Evolutionary conservation across 1,140 invertebrate species (phyloP), one percentile per base, ranked within the genome.

Genomic region (Zaprionus africanus): DNA sequence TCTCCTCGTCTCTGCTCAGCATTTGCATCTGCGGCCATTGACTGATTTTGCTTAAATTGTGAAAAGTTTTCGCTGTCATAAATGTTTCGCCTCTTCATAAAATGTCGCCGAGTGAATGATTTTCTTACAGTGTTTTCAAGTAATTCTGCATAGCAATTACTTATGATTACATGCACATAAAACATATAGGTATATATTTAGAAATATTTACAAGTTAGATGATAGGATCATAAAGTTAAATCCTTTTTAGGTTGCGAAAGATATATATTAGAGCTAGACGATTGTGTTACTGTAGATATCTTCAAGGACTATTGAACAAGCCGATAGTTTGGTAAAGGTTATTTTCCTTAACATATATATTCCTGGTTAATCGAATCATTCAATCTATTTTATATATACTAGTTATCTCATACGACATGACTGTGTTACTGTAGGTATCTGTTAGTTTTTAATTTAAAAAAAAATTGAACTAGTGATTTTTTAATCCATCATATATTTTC

Each of bases 21-120:
- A 6, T 43, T 41, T 13, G 38, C 38, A 6, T 51, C 46, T 51
- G 46, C 46, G 53, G 24, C 24, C 24, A 19, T 49, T 59, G 54
- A 67, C 54, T 49, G 38, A 58, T 34, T 67, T 59, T 22, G 17
- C 54, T 49, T 59, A 49, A 67, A 59, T 58, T 67, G 38, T 59
- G 28, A 58, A 59, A 67, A 49, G 64, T 67, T 59, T 34, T 17
- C 26, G 13, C 41, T 19, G 17, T 24, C 9, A 66, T 57, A 66
- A 54, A 17, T 58, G 58, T 34, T 34, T 34, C 11, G 9, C 9
- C 9, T 34, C 31, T 34, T 41, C 38, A n/a, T 41, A 15, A 41
- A 13, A 41, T 41, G 12, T n/a, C 38, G 1, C 38, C n/a, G 19
- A 51, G 46, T 51, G 19, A 22, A 51, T 22, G 19, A 51, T 13